Evolutionary conservation across 2,797 vertebrate species (phyloP).

Genomic region (Oryzias sinensis): DNA sequence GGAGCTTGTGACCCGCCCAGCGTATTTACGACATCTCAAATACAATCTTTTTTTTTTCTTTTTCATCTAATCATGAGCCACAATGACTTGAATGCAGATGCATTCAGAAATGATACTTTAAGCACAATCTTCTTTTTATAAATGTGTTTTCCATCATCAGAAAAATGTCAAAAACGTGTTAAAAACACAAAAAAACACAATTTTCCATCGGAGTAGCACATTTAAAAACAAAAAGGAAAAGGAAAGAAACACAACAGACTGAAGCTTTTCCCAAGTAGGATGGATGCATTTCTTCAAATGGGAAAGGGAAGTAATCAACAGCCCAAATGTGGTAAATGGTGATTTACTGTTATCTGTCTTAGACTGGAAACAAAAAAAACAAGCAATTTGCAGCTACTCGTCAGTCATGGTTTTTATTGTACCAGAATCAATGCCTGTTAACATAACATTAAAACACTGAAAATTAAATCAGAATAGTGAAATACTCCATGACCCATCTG

Average conservation of each 20-base stretch:
- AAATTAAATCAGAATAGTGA: neutral
- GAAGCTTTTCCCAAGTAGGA: constrained; percentile 27
- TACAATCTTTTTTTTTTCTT: no score
- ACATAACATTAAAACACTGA: constrained; percentile 4
- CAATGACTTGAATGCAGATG: no score
- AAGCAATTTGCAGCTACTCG: neutral
- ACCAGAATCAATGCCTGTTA: neutral
- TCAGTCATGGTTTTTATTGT: no score
- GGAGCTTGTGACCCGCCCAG: no score
- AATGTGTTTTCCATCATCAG: no score
- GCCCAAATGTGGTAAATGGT: constrained; percentile 6
- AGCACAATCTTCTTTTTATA: no score
- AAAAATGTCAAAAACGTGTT: no score
- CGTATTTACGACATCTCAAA: no score
- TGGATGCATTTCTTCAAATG: constrained; percentile 28
- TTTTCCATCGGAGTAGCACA: neutral
- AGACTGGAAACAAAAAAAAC: constrained; percentile 13
- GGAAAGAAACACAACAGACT: neutral
- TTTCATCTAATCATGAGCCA: no score
- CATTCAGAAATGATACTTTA: no score
- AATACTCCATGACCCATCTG: no score
- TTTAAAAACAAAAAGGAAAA: neutral
- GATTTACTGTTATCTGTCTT: constrained; percentile 18
- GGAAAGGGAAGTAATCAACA: constrained; percentile 25
- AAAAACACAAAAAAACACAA: neutral